phyloP scores from a whole-genome alignment of 2,888 invertebrate species.

The Hirtodrosophila cameraria region DNA sequence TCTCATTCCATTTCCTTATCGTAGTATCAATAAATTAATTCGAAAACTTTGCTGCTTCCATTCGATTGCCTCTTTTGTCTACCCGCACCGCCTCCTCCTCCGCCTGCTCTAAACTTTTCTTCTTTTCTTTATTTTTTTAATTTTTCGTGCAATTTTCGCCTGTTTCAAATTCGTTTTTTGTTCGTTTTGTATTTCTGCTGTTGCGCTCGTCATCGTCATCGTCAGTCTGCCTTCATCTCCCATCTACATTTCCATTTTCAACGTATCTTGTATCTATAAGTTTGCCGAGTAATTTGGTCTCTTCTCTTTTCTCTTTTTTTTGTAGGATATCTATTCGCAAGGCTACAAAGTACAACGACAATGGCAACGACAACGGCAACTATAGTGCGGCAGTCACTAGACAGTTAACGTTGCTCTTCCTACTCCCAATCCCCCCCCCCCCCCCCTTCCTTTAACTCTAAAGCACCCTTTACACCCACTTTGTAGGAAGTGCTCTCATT shows the following conservation, averaged over 20 bases:
- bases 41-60: slow-evolving; percentile 73
- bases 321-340: slow-evolving; percentile 4
- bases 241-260: no score
- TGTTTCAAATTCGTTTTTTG: slow-evolving; percentile 42
- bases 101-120: neutral
- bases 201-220: slow-evolving; percentile 35
- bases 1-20: slow-evolving; percentile 60
- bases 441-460: neutral
- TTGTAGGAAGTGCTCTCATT: no score
- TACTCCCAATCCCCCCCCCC: neutral
- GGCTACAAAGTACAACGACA: slow-evolving; percentile 26
- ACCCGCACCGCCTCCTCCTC: neutral
- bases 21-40: slow-evolving; percentile 79
- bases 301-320: slow-evolving; percentile 4
- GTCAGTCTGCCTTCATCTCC: no score
- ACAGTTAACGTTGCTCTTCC: slow-evolving; percentile 10
- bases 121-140: slow-evolving; percentile 42
- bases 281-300: slow-evolving; percentile 63
- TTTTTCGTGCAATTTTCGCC: slow-evolving; percentile 65
- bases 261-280: slow-evolving; percentile 74
- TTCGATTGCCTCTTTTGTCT: slow-evolving; percentile 48
- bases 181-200: slow-evolving; percentile 18
- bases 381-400: slow-evolving; percentile 30
- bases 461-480: no score
- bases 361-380: slow-evolving; percentile 23